phyloP scores from a whole-genome alignment of 1,140 invertebrate genomes.

The Steinernema feltiae region DNA sequence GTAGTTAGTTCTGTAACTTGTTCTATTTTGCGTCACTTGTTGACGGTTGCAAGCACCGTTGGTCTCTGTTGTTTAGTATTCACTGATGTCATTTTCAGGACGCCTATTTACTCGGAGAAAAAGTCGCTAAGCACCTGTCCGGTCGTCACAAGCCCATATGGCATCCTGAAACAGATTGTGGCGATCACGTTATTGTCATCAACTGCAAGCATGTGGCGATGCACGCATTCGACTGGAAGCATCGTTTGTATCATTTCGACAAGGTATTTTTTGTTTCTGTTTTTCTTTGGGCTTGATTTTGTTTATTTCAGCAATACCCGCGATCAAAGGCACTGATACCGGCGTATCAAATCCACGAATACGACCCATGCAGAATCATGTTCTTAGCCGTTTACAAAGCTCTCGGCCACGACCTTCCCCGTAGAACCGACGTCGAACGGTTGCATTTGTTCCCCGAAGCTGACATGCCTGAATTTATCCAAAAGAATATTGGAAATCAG shows the following conservation, averaged over 20 bases:
- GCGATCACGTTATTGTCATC: slow-evolving; percentile 55
- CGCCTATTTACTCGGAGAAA: slow-evolving; percentile 47
- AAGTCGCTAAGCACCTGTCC: slow-evolving; percentile 47
- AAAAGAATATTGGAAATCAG: slow-evolving; percentile 52
- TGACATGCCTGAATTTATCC: slow-evolving; percentile 51
- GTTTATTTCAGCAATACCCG: slow-evolving; percentile 46
- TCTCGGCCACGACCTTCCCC: slow-evolving; percentile 38
- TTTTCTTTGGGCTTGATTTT: slow-evolving; percentile 18
- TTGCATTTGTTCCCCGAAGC: slow-evolving; percentile 54
- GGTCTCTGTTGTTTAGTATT: slow-evolving; percentile 14
- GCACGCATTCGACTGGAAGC: slow-evolving; percentile 57
- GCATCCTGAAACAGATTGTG: slow-evolving; percentile 57
- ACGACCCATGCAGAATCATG: slow-evolving; percentile 50
- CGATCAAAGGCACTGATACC: slow-evolving; percentile 46
- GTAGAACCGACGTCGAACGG: slow-evolving; percentile 44
- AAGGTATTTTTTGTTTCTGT: slow-evolving; percentile 32
- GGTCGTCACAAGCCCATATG: slow-evolving; percentile 53
- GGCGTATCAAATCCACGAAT: slow-evolving; percentile 55
- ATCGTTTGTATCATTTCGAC: slow-evolving; percentile 48
- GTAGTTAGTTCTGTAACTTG: no score
- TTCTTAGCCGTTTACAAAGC: slow-evolving; percentile 41
- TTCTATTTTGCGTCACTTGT: no score
- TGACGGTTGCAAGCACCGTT: no score
- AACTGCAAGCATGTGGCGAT: slow-evolving; percentile 55
- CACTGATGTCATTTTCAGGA: slow-evolving; percentile 39